Evolutionary conservation across 2,113 vertebrate species (phyloP), one percentile per base, ranked within the genome.

Genomic region (Plectropomus leopardus): DNA sequence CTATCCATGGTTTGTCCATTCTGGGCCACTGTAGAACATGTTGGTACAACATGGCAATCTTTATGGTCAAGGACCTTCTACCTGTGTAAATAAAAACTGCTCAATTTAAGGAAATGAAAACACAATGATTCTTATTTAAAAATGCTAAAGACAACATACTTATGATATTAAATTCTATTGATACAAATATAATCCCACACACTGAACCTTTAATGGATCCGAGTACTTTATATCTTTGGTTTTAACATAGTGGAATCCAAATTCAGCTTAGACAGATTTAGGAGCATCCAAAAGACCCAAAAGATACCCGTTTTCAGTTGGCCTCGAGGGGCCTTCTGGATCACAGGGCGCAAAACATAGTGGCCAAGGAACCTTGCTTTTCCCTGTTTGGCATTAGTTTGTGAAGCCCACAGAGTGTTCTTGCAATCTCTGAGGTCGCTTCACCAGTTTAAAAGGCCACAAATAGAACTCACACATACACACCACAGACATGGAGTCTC

Each of bases 401-500:
- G 45, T 60, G 75, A 88, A 76, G 61, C 80, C 80, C 67, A 67
- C 60, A 76, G 45, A 42, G 76, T 54, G n/a, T 71, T 81, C 53
- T 69, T 61, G 23, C 55, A 74, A 71, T 89, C 83, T 89, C 75
- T 58, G 24, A 86, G 83, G 80, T 82, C 75, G 64, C 44, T 68
- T 84, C 74, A 66, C 72, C 51, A 50, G 53, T 90, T 83, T 82
- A 91, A 78, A 74, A 65, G 76, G 72, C 72, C 85, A 90, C 86
- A 92, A 87, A 88, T 24, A 85, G 61, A 74, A 74, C 50, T 63
- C 63, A 64, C 72, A 69, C 71, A 72, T 16, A 58, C 45, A 86
- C 83, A 71, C 86, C 72, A 47, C 51, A 88, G 77, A 57, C 90
- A 76, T 64, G 61, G 85, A 85, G 78, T 84, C 88, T 84, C 84